Evolutionary conservation across 2,888 invertebrate species (phyloP).

Genomic region (Gonocerus acuteangulatus): DNA sequence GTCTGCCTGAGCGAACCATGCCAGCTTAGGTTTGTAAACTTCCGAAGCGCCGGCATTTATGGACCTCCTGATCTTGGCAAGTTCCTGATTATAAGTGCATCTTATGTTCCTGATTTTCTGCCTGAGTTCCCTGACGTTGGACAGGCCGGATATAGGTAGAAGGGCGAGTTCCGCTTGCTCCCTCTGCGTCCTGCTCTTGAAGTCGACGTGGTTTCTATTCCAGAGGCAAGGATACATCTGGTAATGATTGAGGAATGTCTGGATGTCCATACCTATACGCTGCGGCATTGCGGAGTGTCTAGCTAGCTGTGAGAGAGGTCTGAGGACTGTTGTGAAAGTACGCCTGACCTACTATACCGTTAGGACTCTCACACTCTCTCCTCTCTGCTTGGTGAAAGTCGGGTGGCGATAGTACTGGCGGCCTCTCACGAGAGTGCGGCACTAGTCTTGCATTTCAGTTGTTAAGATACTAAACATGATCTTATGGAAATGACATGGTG

Average conservation of each 20-base stretch:
- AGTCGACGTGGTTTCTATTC: not conserved
- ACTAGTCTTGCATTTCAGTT: too few relatives aligned
- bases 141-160: not conserved
- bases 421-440: too few relatives aligned
- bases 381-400: too few relatives aligned
- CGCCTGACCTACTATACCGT: not conserved
- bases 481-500: too few relatives aligned
- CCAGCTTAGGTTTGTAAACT: slow-evolving; percentile 5
- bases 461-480: too few relatives aligned
- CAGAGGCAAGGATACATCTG: slow-evolving; percentile 2
- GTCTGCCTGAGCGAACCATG: slow-evolving; percentile 1
- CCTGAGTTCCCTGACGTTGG: slow-evolving; percentile 9
- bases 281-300: not conserved
- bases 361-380: too few relatives aligned
- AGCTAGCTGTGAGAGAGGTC: not conserved
- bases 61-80: slow-evolving; percentile 9
- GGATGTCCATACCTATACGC: not conserved
- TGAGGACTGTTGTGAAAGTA: not conserved
- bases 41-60: not conserved
- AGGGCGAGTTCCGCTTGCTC: not conserved
- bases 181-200: not conserved
- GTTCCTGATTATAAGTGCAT: slow-evolving; percentile 28
- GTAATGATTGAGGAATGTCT: not conserved
- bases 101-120: slow-evolving; percentile 23
- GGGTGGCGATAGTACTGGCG: too few relatives aligned